Evolutionary conservation across 2,113 vertebrate genomes (phyloP), one percentile per base, ranked within the genome.

Genomic region (Campylomormyrus numenius): DNA sequence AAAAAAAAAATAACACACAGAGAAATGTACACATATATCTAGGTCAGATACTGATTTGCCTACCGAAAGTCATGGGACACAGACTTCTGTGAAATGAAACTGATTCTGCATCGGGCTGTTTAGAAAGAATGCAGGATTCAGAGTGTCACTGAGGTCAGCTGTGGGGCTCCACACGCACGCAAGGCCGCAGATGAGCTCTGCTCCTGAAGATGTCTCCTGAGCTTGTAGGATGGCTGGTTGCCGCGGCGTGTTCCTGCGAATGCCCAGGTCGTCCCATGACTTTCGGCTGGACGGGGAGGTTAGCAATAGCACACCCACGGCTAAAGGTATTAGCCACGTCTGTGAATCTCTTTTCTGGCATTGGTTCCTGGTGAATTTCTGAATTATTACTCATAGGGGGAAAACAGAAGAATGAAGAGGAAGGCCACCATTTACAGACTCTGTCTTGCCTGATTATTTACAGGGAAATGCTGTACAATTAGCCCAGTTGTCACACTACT

Each of bases 401-500:
- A 21, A 39, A 27, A 27, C 4, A 10, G 62, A 27, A 27, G 92
- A 92, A 94, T 85, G 91, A 93, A 91, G 94, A 93, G 94, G 92
- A 95, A 96, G 95, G 95, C 96, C 95, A 95, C 94, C 93, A 92
- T 91, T 53, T 92, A 94, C 89, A 90, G 89, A 93, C 93, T 94
- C 94, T 94, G 94, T 91, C 92, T 94, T 93, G 91, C 94, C 92
- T 95, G 91, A 90, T 91, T 90, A 90, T 90, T 94, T 94, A 96
- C 95, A 95, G 93, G 91, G 58, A 93, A 95, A 95, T 91, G 94
- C 95, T 87, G 94, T 96, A 96, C 96, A 96, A 96, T 96, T 96
- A 96, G 96, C 95, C 95, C 96, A 96, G 96, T 95, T 95, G 95
- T 95, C 95, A 95, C 95, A 95, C 93, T 95, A 96, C 95, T 92